Conservation (phyloP, 2,797 vertebrate genomes). For the Onychomys leucogaster region DNA sequence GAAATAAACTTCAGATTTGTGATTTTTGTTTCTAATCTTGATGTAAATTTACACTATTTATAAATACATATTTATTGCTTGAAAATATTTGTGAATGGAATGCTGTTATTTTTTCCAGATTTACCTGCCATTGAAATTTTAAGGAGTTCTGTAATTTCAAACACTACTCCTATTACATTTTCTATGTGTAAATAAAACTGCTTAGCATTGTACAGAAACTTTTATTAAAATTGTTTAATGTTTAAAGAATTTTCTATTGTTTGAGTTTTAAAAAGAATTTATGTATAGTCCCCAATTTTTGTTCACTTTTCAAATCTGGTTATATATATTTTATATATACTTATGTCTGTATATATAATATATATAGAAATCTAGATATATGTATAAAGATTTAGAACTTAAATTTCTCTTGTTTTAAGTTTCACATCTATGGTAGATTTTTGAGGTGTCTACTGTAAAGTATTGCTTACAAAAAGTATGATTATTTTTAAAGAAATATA, state of each 20-base stretch:
- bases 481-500: constrained; percentile 92
- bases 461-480: constrained; percentile 91
- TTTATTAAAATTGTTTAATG: constrained; percentile 97
- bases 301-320: constrained; percentile 91
- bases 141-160: constrained; percentile 99
- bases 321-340: constrained; percentile 94
- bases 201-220: constrained; percentile 98
- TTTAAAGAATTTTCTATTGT: constrained; percentile 95
- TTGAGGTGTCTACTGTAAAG: constrained; percentile 92
- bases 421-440: constrained; percentile 92
- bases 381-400: constrained; percentile 91
- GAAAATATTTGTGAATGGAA: constrained; percentile 99
- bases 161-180: constrained; percentile 97
- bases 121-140: constrained; percentile 99
- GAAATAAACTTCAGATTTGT: constrained; percentile 98
- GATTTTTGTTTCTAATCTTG: constrained; percentile 99
- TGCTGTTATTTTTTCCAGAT: constrained; percentile 99
- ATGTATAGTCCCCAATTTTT: constrained; percentile 92
- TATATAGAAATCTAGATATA: constrained; percentile 90
- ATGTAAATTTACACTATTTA: constrained; percentile 99
- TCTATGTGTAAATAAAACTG: constrained; percentile 98
- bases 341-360: constrained; percentile 92
- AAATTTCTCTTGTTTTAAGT: constrained; percentile 91
- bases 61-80: constrained; percentile 99
- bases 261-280: constrained; percentile 92